phyloP scores from a whole-genome alignment of 2,888 invertebrate genomes.

The Hetaerina titia region DNA sequence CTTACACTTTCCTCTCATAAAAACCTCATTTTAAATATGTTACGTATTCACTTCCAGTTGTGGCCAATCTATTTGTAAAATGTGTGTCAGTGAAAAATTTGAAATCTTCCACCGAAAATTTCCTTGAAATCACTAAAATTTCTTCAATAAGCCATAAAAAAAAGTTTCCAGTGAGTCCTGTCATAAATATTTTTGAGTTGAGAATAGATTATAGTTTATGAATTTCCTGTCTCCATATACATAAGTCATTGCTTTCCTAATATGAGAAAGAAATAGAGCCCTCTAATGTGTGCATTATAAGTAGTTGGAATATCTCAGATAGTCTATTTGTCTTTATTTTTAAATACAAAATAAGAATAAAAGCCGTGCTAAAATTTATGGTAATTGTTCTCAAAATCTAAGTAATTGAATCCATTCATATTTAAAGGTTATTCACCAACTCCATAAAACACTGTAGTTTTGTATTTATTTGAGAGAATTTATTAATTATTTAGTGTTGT shows the following conservation, averaged over 20 bases:
- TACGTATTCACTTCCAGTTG: not conserved
- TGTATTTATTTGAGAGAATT: not conserved
- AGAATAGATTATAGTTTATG: slow-evolving; percentile 20
- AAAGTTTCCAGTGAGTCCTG: not conserved
- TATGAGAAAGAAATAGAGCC: slow-evolving; percentile 10
- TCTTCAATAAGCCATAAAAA: not conserved
- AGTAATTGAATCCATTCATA: not conserved
- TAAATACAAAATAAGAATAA: not conserved
- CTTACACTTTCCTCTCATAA: not conserved
- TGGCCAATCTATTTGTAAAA: not conserved
- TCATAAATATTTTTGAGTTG: not conserved
- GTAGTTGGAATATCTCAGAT: slow-evolving; percentile 14
- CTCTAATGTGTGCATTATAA: slow-evolving; percentile 38
- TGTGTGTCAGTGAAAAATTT: not conserved
- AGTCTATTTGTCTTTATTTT: slow-evolving; percentile 32
- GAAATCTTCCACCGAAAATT: not conserved
- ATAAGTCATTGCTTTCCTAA: not conserved
- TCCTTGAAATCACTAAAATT: not conserved
- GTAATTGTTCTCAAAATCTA: not conserved
- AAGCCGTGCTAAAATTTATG: not conserved
- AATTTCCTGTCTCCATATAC: not conserved
- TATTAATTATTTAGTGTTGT: not conserved
- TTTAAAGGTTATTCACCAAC: not conserved
- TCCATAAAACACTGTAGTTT: not conserved
- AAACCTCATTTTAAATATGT: not conserved